Evolutionary conservation across 2,888 invertebrate genomes (phyloP), one percentile per base, ranked within the genome.

Genomic region (Siphonodentalium dalli): DNA sequence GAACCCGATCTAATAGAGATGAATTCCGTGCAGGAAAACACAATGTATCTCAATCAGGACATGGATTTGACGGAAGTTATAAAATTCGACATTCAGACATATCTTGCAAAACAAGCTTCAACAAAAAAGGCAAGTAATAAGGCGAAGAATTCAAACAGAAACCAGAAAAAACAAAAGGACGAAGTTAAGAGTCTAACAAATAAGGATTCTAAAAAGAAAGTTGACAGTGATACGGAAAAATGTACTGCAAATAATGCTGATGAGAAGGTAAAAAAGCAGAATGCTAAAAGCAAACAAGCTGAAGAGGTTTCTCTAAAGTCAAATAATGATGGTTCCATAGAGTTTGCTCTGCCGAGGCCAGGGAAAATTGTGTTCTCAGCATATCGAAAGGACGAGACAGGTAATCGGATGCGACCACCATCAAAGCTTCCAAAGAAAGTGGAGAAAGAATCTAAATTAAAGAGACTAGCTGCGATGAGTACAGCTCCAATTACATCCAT

Each of bases 31-130:
- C 63, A 63, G 13, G 66, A 66, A 37, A 42, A 51, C n/a, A 72
- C 72, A 7, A 49, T 59, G 7, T 68, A 63, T 40, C 66, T 72
- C 27, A 63, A 70, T 52, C 37, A 63, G 7, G 71, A 73, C 21
- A 73, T 73, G 72, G 72, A 73, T 28, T 61, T 73, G 24, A 73
- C 72, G 4, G 58, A 54, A 27, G 61, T 67, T 1, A 58, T 69
- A 34, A 56, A 65, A n/a, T 9, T 29, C 24, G 15, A 23, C 21
- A 21, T 24, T 26, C 15, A 39, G 34, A 23, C 38, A 6, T n/a
- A 27, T 29, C 39, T 7, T 29, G 9, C 7, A 11, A 24, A 28
- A 6, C 29, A 35, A 27, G 23, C 8, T 6, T 21, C 40, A 1
- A 27, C 20, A 23, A 52, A 55, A 13, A 43, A 44, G 24, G 58